These are phyloP conservation scores for Norana najaformis DNA, from an alignment of 2,888 invertebrate species.

Conservation along the genomic window DNA sequence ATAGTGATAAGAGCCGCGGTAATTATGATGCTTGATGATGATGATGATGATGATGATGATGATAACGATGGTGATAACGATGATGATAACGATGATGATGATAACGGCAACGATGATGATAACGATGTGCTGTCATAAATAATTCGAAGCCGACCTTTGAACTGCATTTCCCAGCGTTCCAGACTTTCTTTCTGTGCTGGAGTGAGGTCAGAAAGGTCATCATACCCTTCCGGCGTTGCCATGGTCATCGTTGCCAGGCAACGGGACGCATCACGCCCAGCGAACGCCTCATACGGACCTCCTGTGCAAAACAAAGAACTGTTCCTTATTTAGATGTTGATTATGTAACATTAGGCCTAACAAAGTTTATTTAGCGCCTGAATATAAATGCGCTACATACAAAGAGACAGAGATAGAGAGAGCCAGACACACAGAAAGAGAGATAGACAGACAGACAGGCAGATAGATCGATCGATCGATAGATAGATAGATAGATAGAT, in stretches of 20 bases:
- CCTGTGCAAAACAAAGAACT: constrained; percentile 25
- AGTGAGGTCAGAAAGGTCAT: constrained; percentile 38
- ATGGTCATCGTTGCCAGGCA: constrained; percentile 40
- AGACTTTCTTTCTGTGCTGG: constrained; percentile 35
- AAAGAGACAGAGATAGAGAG: too few species aligned
- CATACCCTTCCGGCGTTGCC: constrained; percentile 32
- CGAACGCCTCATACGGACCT: constrained; percentile 37
- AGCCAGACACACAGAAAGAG: too few species aligned
- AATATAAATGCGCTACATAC: too few species aligned
- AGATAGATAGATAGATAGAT: too few species aligned
- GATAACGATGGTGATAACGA: constrained; percentile 34
- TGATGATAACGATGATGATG: constrained; percentile 35
- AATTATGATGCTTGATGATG: not conserved
- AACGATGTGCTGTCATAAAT: constrained; percentile 28
- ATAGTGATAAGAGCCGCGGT: not conserved
- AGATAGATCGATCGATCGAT: too few species aligned
- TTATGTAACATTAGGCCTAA: too few species aligned
- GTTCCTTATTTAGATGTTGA: not conserved
- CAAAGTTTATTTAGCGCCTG: too few species aligned
- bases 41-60: constrained; percentile 35
- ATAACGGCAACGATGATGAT: constrained; percentile 31
- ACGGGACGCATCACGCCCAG: constrained; percentile 40
- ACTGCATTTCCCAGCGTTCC: constrained; percentile 35
- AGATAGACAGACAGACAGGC: too few species aligned
- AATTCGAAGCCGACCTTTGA: constrained; percentile 28